Evolutionary conservation across 2,888 invertebrate species (phyloP), one percentile per base, ranked within the genome.

Genomic region (Germaria angustata): DNA sequence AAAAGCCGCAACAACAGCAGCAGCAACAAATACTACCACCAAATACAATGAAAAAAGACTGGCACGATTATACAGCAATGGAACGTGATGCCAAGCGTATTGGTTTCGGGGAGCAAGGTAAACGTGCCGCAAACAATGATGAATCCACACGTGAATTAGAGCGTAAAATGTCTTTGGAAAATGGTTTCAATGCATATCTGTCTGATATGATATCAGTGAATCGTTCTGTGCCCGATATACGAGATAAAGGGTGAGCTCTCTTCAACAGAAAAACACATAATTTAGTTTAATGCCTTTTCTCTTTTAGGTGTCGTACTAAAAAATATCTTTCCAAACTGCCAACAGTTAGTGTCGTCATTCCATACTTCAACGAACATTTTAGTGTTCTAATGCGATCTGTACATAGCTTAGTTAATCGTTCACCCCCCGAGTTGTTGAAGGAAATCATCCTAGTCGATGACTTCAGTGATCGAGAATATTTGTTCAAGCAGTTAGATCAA

Each of bases 311-410:
- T 32, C 88, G 80, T 39, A 81, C 73, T 3, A 90, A 90, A 72
- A 82, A 84, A 41, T 91, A 91, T 79, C 81, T 89, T 2, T 81
- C 84, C 2, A 86, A 89, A 57, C 81, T 91, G 91, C 96, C 96
- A 0, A 94, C 94, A 0, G 96, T 96, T 3, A 97, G 97, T 89
- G 95, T 98, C 9, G 94, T 98, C 65, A 95, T 98, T 20, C 98
- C 98, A 2, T 98, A 98, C 89, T 97, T 97, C 90, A 97, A 98
- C 88, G 98, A 98, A 89, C 98, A 98, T 89, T 96, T 96, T 93
- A 95, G 95, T 59, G 98, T 98, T 0, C 91, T 98, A 55, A 92
- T 98, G 68, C 92, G 95, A 85, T 97, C 95, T 49, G 96, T 94
- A 22, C 93, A 94, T 89, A 97, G 96, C 88, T 95, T 97, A 9